These are phyloP conservation scores for Sitophilus oryzae DNA, from an alignment of 1,140 invertebrate genomes.

Conservation along the genomic window DNA sequence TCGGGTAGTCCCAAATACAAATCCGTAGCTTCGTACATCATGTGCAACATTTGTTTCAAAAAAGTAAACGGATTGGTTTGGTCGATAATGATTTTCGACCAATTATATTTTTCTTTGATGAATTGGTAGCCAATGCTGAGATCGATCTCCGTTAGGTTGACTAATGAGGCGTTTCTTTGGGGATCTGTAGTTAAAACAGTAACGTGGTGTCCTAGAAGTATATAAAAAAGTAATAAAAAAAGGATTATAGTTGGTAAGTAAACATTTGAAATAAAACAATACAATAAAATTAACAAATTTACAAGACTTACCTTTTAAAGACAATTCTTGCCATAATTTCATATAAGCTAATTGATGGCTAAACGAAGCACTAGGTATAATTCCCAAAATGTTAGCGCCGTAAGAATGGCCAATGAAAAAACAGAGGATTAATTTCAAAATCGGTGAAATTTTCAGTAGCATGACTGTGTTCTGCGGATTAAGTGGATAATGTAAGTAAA, in stretches of 20 bases:
- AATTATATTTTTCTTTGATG: constrained; percentile 5
- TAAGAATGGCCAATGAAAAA: too few species aligned
- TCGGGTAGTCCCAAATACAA: constrained; percentile 14
- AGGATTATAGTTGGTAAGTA: too few species aligned
- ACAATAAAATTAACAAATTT: too few species aligned
- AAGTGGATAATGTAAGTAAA: too few species aligned
- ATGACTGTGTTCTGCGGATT: too few species aligned
- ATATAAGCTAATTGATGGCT: constrained; percentile 52
- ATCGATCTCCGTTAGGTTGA: neutral
- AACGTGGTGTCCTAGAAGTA: constrained; percentile 17
- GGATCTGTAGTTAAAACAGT: constrained; percentile 22
- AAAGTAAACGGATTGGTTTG: neutral
- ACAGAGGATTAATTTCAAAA: too few species aligned
- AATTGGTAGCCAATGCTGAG: neutral
- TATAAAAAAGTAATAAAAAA: too few species aligned
- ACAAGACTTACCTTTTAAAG: constrained; percentile 14
- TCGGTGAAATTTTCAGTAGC: too few species aligned
- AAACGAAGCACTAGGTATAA: constrained; percentile 46
- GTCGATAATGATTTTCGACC: neutral
- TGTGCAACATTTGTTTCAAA: neutral
- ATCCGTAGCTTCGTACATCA: neutral
- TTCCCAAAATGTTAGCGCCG: constrained; percentile 47
- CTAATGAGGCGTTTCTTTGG: constrained; percentile 3
- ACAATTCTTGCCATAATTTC: constrained; percentile 33
- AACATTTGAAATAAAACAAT: too few species aligned